phyloP scores from a whole-genome alignment of 2,888 invertebrate genomes.

The Trissoscelio sp. region DNA sequence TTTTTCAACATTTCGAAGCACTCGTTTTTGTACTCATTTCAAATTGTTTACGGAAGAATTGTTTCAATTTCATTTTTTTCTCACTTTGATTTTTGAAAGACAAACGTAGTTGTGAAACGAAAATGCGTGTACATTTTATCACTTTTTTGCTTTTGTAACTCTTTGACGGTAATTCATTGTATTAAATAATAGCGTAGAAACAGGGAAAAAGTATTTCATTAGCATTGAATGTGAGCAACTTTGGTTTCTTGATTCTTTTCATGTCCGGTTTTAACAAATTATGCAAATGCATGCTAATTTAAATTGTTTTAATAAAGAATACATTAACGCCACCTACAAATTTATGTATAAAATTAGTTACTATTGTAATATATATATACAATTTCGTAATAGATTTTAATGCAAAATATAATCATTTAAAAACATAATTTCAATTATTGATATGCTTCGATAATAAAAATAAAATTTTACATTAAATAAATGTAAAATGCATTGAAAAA shows the following conservation, averaged over 20 bases:
- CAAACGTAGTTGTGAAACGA: slow-evolving; percentile 21
- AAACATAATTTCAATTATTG: no score
- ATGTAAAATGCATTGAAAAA: no score
- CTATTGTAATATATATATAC: no score
- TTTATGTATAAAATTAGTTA: no score
- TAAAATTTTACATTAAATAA: no score
- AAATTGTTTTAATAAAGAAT: not conserved
- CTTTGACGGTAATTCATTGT: not conserved
- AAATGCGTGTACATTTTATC: not conserved
- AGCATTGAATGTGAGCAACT: not conserved
- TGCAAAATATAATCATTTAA: no score
- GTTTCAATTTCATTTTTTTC: slow-evolving; percentile 23
- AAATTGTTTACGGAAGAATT: slow-evolving; percentile 34
- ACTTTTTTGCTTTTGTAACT: not conserved
- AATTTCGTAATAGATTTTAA: no score
- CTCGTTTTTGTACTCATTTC: slow-evolving; percentile 42
- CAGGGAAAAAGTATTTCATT: not conserved
- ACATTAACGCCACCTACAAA: slow-evolving; percentile 17
- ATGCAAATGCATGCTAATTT: not conserved
- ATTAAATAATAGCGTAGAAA: not conserved
- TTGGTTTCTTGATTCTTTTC: not conserved
- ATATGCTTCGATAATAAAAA: not conserved
- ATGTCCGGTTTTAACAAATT: not conserved
- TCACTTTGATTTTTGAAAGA: slow-evolving; percentile 26
- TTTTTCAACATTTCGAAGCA: slow-evolving; percentile 36